Conservation (phyloP, 2,797 vertebrate genomes). For the Novumbra hubbsi region DNA sequence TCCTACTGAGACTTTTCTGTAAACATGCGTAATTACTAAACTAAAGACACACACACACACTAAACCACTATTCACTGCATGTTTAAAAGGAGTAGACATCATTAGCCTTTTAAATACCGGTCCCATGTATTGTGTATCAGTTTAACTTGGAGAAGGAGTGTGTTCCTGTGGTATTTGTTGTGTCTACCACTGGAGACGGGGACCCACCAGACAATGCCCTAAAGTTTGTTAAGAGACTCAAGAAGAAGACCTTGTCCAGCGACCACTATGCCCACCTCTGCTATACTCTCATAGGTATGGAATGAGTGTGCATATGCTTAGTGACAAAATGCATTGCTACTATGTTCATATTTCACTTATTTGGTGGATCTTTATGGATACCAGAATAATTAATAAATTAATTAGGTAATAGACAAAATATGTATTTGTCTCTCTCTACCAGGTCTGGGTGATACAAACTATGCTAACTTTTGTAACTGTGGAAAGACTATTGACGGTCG, state of each 20-base stretch:
- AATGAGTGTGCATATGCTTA: neutral
- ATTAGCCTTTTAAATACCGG: neutral
- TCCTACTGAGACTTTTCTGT: neutral
- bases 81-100: too few relatives aligned
- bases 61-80: too few relatives aligned
- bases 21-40: too few relatives aligned
- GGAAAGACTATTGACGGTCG: constrained; percentile 87
- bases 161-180: constrained; percentile 86
- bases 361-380: neutral
- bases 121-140: constrained; percentile 59
- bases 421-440: constrained; percentile 30
- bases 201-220: constrained; percentile 89
- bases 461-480: constrained; percentile 94
- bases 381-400: neutral
- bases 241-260: constrained; percentile 70
- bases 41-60: too few relatives aligned
- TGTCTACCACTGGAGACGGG: constrained; percentile 93
- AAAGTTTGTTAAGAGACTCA: constrained; percentile 84
- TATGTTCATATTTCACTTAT: neutral
- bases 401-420: neutral
- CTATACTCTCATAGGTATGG: constrained; percentile 89
- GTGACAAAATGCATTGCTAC: neutral
- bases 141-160: constrained; percentile 86
- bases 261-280: constrained; percentile 82
- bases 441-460: constrained; percentile 96